These are phyloP conservation scores for Pachyramphus minor DNA, from an alignment of 2,113 vertebrate genomes.

Conservation along the genomic window DNA sequence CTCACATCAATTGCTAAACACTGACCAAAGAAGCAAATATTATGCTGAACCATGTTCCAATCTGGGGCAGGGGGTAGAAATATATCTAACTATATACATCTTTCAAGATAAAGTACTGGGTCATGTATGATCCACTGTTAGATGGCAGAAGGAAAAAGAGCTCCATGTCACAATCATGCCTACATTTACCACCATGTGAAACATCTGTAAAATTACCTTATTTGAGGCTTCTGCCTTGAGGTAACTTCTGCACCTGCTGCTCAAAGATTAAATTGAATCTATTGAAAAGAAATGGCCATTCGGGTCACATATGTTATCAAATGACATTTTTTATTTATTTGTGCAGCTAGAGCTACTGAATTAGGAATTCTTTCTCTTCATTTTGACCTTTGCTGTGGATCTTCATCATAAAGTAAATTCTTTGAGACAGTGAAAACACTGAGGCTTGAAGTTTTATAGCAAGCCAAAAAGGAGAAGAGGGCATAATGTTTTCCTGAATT, in stretches of 20 bases:
- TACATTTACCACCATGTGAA: slow-evolving; percentile 16
- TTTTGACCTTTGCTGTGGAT: neutral
- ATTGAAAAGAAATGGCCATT: slow-evolving; percentile 41
- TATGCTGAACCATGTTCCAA: slow-evolving; percentile 12
- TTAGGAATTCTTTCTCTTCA: neutral
- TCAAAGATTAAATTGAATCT: slow-evolving; percentile 60
- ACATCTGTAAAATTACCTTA: slow-evolving; percentile 25
- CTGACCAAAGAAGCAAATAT: slow-evolving; percentile 45
- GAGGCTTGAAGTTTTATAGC: neutral
- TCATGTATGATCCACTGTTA: neutral
- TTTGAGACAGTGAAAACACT: neutral
- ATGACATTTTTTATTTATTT: slow-evolving; percentile 37
- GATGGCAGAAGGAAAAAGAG: neutral
- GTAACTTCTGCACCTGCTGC: slow-evolving; percentile 52
- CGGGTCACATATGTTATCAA: slow-evolving; percentile 19
- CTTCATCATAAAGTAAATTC: neutral
- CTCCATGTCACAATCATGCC: neutral
- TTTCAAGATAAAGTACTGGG: neutral
- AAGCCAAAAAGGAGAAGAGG: neutral
- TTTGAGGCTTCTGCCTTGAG: slow-evolving; percentile 49
- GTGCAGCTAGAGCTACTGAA: neutral
- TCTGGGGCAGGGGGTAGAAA: neutral
- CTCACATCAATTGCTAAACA: slow-evolving; percentile 17
- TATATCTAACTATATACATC: neutral
- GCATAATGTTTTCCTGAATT: neutral